These are phyloP conservation scores for Plecotus auritus DNA, from an alignment of 2,113 vertebrate species.

Conservation along the genomic window DNA sequence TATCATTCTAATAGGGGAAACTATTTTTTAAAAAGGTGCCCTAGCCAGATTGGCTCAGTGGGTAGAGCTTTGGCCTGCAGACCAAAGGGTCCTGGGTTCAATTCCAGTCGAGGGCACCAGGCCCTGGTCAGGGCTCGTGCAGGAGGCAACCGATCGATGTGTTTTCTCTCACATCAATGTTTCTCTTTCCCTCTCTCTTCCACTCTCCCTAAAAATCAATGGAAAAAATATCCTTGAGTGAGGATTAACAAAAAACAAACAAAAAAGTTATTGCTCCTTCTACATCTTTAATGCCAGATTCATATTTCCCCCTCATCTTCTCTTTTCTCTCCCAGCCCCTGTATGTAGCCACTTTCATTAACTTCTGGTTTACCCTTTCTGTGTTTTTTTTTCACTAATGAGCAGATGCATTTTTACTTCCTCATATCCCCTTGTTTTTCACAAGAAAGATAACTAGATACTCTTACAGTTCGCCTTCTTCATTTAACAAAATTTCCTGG, in stretches of 20 bases:
- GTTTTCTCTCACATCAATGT: no score
- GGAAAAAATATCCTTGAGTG: no score
- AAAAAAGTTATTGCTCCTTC: not conserved
- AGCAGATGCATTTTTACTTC: not conserved
- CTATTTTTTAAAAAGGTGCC: not conserved
- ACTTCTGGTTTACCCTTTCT: not conserved
- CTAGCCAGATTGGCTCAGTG: no score
- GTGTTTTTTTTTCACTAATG: not conserved
- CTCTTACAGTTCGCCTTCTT: not conserved
- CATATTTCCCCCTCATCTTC: not conserved
- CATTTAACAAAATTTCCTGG: not conserved
- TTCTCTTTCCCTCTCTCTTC: no score
- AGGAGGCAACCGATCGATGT: no score
- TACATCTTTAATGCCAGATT: not conserved
- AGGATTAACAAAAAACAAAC: no score
- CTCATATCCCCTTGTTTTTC: not conserved
- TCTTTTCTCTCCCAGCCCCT: not conserved
- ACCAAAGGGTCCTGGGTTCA: no score
- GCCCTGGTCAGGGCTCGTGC: no score
- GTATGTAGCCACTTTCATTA: not conserved
- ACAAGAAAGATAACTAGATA: not conserved
- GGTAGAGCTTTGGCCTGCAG: no score
- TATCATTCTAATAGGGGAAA: not conserved
- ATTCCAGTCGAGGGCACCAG: no score
- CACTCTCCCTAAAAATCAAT: no score